Percentiles rank a stretch among this genome's conserved stretches.
Evolutionary conservation across 2,888 invertebrate genomes (phyloP).

Genomic region (Autographa pulchrina): DNA sequence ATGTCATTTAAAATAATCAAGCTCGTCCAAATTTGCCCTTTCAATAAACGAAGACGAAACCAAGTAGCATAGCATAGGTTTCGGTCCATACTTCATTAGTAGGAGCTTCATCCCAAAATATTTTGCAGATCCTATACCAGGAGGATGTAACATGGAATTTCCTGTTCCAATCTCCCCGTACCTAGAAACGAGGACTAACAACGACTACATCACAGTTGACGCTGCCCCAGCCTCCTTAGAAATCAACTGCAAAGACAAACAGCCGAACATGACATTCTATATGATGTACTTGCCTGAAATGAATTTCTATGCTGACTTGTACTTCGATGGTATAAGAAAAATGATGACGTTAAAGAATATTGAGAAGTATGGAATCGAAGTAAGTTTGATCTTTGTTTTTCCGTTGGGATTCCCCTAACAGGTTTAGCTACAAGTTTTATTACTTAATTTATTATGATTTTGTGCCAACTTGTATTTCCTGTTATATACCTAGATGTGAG

Average conservation of each 20-base stretch:
- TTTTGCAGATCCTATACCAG: conserved; percentile 92
- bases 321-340: conserved; percentile 89
- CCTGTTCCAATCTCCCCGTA: conserved; percentile 90
- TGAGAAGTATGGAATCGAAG: conserved; percentile 85
- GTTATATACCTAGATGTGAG: not conserved
- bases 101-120: conserved; percentile 34
- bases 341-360: conserved; percentile 91
- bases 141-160: conserved; percentile 94
- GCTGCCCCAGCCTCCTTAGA: conserved; percentile 85
- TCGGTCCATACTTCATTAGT: not conserved
- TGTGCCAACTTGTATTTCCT: not conserved
- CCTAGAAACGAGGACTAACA: conserved; percentile 78
- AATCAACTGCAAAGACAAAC: conserved; percentile 61
- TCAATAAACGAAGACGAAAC: not conserved
- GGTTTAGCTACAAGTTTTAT: not conserved
- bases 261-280: conserved; percentile 80
- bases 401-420: not conserved
- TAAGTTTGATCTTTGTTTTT: conserved; percentile 68
- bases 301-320: conserved; percentile 87
- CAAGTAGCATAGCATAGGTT: not conserved
- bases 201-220: conserved; percentile 86
- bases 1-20: no score
- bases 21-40: no score
- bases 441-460: not conserved
- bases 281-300: conserved; percentile 90